These are phyloP conservation scores for Gobio gobio DNA, from an alignment of 2,113 vertebrate genomes.

Conservation along the genomic window DNA sequence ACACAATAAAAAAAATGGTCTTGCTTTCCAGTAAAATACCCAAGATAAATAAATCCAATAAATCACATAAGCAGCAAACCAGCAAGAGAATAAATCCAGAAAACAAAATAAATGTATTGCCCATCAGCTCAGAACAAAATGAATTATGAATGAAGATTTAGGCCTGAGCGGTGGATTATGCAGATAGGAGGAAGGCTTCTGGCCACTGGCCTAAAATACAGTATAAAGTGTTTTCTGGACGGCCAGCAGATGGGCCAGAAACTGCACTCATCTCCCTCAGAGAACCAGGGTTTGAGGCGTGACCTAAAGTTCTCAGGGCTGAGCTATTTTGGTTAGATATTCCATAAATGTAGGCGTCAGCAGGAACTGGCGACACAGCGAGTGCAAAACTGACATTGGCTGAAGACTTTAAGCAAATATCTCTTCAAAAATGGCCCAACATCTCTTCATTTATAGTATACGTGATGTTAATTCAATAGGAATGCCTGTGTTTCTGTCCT, in stretches of 20 bases:
- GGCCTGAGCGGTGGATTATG: background rate
- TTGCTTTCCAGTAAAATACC: background rate
- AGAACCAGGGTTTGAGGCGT: background rate
- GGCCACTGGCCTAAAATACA: background rate
- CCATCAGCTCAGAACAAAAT: background rate
- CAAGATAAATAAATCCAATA: too few relatives aligned
- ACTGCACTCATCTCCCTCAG: background rate
- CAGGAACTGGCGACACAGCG: background rate
- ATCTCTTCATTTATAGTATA: background rate
- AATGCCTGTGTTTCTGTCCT: background rate
- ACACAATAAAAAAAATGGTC: background rate
- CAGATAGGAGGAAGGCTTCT: background rate
- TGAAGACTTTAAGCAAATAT: background rate
- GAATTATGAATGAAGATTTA: conserved; percentile 6
- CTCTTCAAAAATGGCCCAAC: background rate
- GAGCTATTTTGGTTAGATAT: background rate
- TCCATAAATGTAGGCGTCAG: background rate
- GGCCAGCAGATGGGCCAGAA: background rate
- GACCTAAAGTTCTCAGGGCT: background rate
- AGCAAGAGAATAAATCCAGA: background rate
- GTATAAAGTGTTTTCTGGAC: background rate
- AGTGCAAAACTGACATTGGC: background rate
- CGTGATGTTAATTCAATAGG: background rate
- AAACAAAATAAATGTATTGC: background rate
- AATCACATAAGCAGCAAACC: background rate